These are phyloP conservation scores for Chelonus formosanus DNA, from an alignment of 2,888 invertebrate genomes.

Conservation along the genomic window DNA sequence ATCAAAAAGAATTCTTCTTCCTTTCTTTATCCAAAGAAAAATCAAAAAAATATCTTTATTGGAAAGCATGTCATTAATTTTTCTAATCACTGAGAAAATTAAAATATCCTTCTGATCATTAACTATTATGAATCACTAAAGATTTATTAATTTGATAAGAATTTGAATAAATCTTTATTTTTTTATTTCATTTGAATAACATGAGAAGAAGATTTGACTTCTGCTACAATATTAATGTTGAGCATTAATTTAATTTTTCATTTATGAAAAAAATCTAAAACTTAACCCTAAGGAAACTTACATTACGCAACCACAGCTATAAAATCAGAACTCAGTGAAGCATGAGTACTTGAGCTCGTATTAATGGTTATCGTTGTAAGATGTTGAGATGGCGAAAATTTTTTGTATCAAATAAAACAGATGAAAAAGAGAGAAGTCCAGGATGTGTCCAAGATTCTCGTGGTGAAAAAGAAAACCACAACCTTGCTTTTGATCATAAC, in stretches of 20 bases:
- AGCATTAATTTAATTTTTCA: neutral
- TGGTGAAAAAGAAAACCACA: conserved; percentile 17
- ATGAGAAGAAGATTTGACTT: no score
- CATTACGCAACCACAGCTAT: conserved; percentile 24
- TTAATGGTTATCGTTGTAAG: conserved; percentile 17
- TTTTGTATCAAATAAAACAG: conserved; percentile 10
- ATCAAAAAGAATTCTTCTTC: no score
- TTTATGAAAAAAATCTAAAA: neutral
- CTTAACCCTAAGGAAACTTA: conserved; percentile 1
- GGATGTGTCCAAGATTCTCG: conserved; percentile 16
- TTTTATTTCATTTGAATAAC: no score
- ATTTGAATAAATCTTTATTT: neutral
- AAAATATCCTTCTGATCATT: no score
- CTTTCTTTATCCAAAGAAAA: no score
- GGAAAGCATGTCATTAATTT: no score
- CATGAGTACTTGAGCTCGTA: conserved; percentile 12
- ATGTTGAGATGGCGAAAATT: conserved; percentile 22
- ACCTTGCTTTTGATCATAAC: conserved; percentile 16
- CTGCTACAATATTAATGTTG: neutral
- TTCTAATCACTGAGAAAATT: no score
- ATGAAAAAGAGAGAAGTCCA: neutral
- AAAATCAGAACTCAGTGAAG: conserved; percentile 13
- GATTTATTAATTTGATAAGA: conserved; percentile 1
- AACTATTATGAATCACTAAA: neutral
- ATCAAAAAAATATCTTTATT: no score